A percentile compares a stretch with the other conserved stretches of the same genome.
phyloP scores from a whole-genome alignment of 2,888 invertebrate genomes.

The Ennomos quercinarius region DNA sequence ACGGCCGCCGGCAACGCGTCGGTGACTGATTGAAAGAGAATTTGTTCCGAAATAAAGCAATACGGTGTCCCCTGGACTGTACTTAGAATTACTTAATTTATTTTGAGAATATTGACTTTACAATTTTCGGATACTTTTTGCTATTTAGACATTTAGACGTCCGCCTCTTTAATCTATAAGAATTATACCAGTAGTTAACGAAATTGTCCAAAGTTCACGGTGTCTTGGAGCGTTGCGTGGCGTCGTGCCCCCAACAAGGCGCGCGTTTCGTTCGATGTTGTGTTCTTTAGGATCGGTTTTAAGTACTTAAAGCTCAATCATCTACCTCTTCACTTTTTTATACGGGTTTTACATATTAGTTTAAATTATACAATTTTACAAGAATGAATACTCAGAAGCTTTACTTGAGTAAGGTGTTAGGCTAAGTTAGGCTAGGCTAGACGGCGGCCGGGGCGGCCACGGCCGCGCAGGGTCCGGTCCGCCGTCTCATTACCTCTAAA shows the following conservation, averaged over 20 bases:
- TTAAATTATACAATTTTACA: slow-evolving; percentile 85
- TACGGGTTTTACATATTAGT: slow-evolving; percentile 85
- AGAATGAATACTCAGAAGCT: slow-evolving; percentile 85
- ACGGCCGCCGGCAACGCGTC: slow-evolving; percentile 67
- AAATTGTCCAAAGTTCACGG: slow-evolving; percentile 52
- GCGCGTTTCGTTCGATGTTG: slow-evolving; percentile 59
- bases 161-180: slow-evolving; percentile 81
- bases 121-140: slow-evolving; percentile 77
- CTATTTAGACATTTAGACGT: slow-evolving; percentile 80
- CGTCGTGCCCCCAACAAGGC: slow-evolving; percentile 39
- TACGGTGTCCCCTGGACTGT: slow-evolving; percentile 82
- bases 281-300: slow-evolving; percentile 78
- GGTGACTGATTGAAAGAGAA: slow-evolving; percentile 78
- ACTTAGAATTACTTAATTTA: slow-evolving; percentile 84
- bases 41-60: slow-evolving; percentile 77
- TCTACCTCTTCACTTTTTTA: slow-evolving; percentile 85
- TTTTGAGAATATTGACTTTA: slow-evolving; percentile 82
- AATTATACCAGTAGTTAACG: slow-evolving; percentile 64
- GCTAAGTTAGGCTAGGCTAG: slow-evolving; percentile 63
- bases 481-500: slow-evolving; percentile 62
- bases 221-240: slow-evolving; percentile 54
- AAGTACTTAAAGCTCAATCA: slow-evolving; percentile 84
- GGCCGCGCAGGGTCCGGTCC: slow-evolving; percentile 81
- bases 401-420: slow-evolving; percentile 84
- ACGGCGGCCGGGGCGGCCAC: slow-evolving; percentile 70